phyloP scores from a whole-genome alignment of 1,140 invertebrate species.

The Tachypleus tridentatus region DNA sequence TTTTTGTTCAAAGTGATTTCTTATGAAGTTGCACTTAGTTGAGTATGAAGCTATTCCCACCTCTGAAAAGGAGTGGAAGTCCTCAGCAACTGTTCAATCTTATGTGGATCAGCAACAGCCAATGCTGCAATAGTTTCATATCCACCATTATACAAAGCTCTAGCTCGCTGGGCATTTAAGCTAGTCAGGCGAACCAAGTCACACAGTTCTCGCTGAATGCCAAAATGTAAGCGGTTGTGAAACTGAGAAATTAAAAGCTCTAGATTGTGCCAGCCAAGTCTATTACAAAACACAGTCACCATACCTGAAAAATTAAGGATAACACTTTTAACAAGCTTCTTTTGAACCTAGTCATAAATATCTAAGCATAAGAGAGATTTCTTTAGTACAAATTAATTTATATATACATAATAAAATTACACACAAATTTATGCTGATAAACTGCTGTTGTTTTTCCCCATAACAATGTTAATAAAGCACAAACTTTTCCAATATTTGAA shows the following conservation, averaged over 20 bases:
- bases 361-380: neutral
- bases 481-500: no score
- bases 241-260: slow-evolving; percentile 84
- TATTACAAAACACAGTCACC: slow-evolving; percentile 81
- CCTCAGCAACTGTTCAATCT: slow-evolving; percentile 61
- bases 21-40: neutral
- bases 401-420: no score
- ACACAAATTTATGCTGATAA: no score
- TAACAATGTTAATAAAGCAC: no score
- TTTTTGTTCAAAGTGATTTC: no score
- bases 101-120: slow-evolving; percentile 52
- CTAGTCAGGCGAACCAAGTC: slow-evolving; percentile 76
- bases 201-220: slow-evolving; percentile 79
- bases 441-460: no score
- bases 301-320: slow-evolving; percentile 46
- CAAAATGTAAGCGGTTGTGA: slow-evolving; percentile 85
- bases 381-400: no score
- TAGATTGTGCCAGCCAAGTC: slow-evolving; percentile 84
- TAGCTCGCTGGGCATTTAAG: slow-evolving; percentile 70
- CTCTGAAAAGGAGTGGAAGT: slow-evolving; percentile 60
- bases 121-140: slow-evolving; percentile 62
- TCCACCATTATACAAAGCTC: slow-evolving; percentile 72
- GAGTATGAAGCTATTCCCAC: slow-evolving; percentile 3
- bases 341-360: neutral
- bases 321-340: slow-evolving; percentile 21